These are phyloP conservation scores for Steinernema feltiae DNA, from an alignment of 1,140 invertebrate species.

Conservation along the genomic window DNA sequence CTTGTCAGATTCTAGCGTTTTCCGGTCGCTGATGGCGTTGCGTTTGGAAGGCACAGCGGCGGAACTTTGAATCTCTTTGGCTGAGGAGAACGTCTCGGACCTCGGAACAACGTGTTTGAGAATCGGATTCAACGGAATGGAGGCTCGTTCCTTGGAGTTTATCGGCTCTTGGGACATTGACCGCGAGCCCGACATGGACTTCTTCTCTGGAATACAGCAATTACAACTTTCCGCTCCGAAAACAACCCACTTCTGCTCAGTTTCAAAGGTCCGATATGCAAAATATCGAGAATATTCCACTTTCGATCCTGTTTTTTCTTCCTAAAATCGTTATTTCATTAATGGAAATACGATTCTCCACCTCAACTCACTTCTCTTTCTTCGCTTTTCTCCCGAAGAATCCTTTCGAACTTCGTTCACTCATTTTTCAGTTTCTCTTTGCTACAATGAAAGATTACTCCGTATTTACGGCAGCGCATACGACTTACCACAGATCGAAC, in stretches of 20 bases:
- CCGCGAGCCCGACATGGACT: too few relatives aligned
- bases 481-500: not conserved
- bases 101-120: not conserved
- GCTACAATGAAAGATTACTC: not conserved
- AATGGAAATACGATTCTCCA: not conserved
- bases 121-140: not conserved
- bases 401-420: not conserved
- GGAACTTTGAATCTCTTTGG: not conserved
- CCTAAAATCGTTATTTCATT: not conserved
- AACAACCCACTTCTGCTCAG: not conserved
- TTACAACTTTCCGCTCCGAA: not conserved
- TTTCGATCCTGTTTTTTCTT: not conserved
- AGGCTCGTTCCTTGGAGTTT: not conserved
- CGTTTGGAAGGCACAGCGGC: not conserved
- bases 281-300: not conserved
- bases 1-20: not conserved
- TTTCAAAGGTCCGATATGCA: not conserved
- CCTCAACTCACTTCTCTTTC: not conserved
- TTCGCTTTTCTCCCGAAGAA: not conserved
- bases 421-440: not conserved
- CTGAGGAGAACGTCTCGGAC: not conserved
- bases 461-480: not conserved
- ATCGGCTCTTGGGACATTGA: not conserved
- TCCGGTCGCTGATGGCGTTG: not conserved
- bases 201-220: not conserved